phyloP scores from a whole-genome alignment of 2,113 vertebrate genomes.

The Psilopsiagon aymara region DNA sequence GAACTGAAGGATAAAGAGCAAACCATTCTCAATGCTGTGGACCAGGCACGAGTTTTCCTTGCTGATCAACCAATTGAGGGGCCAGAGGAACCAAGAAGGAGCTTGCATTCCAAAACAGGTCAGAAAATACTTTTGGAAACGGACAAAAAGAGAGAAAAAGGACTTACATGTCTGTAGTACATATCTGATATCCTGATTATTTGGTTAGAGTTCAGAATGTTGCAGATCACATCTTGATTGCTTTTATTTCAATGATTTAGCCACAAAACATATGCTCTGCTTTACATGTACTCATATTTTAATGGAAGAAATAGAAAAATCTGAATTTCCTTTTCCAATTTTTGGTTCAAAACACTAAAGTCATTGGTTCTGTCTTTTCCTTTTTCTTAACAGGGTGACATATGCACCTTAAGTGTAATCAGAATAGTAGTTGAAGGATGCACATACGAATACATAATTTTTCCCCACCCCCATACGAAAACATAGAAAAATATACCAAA shows the following conservation, averaged over 20 bases:
- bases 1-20: constrained; percentile 92
- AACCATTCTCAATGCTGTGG: constrained; percentile 85
- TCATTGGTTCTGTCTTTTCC: neutral
- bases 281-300: neutral
- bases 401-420: neutral
- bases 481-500: neutral
- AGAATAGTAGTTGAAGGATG: neutral
- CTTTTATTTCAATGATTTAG: neutral
- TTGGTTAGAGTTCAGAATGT: neutral
- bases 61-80: constrained; percentile 96
- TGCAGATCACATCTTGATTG: neutral
- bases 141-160: neutral
- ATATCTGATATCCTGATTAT: neutral
- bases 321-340: neutral
- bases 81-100: constrained; percentile 92
- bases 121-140: constrained; percentile 1
- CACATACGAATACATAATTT: neutral
- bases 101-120: constrained; percentile 89
- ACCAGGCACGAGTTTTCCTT: constrained; percentile 92
- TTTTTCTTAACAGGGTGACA: neutral
- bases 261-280: neutral
- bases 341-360: neutral
- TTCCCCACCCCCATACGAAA: accelerated
- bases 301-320: neutral
- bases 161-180: neutral